Base-by-base conservation (phyloP, 2,888 invertebrate species). In the Agrochola macilenta region DNA sequence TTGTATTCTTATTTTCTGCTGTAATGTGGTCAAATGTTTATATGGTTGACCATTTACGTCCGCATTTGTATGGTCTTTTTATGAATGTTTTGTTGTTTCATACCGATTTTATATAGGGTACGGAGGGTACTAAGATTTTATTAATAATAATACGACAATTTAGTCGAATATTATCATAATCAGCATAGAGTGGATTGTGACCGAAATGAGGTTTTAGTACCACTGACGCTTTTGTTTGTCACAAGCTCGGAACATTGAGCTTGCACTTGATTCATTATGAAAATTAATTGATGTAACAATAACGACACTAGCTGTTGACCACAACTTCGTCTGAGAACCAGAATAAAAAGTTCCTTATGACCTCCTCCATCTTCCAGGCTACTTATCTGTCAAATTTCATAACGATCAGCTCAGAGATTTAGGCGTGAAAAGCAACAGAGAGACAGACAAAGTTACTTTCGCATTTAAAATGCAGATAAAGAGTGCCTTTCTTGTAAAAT, bases 1-100 rank as follows among this genome's bases (percentile, higher is more conserved):
- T 91, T 91, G 91, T 91, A 91, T 91, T 90, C 89, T 90, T 91
- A 89, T 87, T 92, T 92, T 93, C 91, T 91, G 87, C 81, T 83
- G 84, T 87, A 89, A 90, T 85, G 78, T 83, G 79, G 82, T 86
- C 80, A 78, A 78, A 79, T 73, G 69, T 85, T 69, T 79, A 46
- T 79, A 76, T 65, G 63, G 60, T 77, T 74, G 69, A 84, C 78
- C 76, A 46, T 80, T 79, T 82, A 77, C n/a, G 70, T 69, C 57
- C 9, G 26, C 61, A 66, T 71, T 63, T 52, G 57, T 71, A 49
- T 54, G 39, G 58, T 46, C 2, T 75, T 76, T 79, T 76, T 81
- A 81, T 68, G 57, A 8, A 58, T 54, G 20, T 54, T 52, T 49
- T 57, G 57, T 43, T 23, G 49, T 82, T 66, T 35, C 57, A 57